Evolutionary conservation across 2,113 vertebrate species (phyloP), one percentile per base, ranked within the genome.

Genomic region (Epinephelus lanceolatus): DNA sequence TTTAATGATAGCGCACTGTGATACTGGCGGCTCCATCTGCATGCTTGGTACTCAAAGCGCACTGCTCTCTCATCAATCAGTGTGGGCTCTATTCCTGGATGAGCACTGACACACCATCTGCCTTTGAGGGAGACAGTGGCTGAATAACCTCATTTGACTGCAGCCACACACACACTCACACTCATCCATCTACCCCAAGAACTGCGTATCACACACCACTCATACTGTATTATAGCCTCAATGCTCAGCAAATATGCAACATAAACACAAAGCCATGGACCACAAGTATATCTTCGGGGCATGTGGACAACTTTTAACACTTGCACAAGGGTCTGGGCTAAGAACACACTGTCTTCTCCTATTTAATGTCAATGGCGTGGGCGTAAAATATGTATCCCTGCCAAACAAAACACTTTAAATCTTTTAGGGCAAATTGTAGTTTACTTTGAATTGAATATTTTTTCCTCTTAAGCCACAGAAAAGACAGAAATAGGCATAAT

Each of bases 41-140:
- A 82, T 78, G 80, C 53, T 57, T 7, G 23, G 62, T 67, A 72
- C 70, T 88, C 63, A 7, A 8, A 70, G 70, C 47, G 49, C 37
- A 5, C 70, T 19, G 68, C 80, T 82, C 63, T 61, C 66, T 88
- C 91, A 93, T 92, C 85, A 88, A 88, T 93, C 90, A 88, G 76
- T 13, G 40, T 13, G 37, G 51, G 76, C 59, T 71, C 83, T 90
- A 89, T 88, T 94, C 90, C 88, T 90, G 76, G 86, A 79, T 83
- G 69, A 91, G 78, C 80, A 76, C 67, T 57, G 85, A 80, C 55
- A 55, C 8, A 63, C 76, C 88, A 86, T 89, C 89, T 83, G 85
- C 85, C 84, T 92, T 86, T 71, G 56, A 90, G 74, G 61, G 47
- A 89, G 65, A 73, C 78, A 55, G 67, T 27, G 67, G 79, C 67